Conservation (phyloP, 2,797 vertebrate species). For the Danio tinwini region DNA sequence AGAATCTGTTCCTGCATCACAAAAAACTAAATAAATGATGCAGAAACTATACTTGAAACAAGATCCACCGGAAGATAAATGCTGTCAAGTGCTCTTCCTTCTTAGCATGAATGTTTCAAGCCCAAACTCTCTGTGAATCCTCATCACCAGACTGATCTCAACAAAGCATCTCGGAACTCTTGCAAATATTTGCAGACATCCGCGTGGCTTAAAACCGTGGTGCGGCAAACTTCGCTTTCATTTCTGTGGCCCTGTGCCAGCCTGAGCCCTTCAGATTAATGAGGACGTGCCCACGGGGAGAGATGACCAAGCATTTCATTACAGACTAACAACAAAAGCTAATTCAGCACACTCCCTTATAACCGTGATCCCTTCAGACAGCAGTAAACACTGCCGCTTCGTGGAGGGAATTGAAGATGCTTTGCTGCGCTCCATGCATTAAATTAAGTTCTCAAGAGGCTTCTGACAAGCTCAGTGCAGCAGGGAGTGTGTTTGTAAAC, state of each 20-base stretch:
- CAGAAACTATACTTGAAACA: slow-evolving; percentile 5
- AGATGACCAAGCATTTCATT: slow-evolving; percentile 61
- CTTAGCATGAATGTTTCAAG: slow-evolving; percentile 19
- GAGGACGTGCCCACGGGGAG: slow-evolving; percentile 43
- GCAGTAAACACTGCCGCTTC: slow-evolving; percentile 23
- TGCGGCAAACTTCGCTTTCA: slow-evolving; percentile 50
- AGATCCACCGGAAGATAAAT: not conserved
- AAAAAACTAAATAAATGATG: slow-evolving; percentile 13
- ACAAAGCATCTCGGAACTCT: slow-evolving; percentile 47
- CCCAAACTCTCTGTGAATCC: not conserved
- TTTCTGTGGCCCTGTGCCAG: slow-evolving; percentile 46
- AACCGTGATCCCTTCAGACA: slow-evolving; percentile 20
- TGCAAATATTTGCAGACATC: slow-evolving; percentile 57
- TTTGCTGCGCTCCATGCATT: not conserved
- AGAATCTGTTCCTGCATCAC: not conserved
- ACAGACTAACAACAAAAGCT: slow-evolving; percentile 46
- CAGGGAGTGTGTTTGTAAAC: not conserved
- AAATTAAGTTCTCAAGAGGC: slow-evolving; percentile 1
- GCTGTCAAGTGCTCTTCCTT: slow-evolving; percentile 3
- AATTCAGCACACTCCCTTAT: slow-evolving; percentile 41
- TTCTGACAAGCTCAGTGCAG: not conserved
- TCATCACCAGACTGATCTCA: slow-evolving; percentile 34
- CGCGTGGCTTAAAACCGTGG: slow-evolving; percentile 44
- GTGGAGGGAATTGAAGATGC: slow-evolving; percentile 3
- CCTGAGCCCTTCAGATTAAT: slow-evolving; percentile 51